phyloP scores from a whole-genome alignment of 2,797 vertebrate species.

The Momotus momota region DNA sequence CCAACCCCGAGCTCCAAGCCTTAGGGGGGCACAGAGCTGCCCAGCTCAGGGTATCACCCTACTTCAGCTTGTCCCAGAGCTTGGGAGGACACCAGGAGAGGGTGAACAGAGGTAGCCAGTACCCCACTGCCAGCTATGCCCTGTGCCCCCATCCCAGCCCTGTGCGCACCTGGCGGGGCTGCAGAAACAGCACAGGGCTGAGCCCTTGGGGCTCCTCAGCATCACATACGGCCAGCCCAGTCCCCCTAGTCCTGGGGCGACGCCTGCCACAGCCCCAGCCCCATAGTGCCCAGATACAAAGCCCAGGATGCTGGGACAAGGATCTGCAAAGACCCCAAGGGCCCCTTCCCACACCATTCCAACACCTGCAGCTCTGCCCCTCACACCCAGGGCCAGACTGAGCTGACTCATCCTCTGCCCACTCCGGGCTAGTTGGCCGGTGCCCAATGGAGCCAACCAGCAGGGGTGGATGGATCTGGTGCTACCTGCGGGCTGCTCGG shows the following conservation, averaged over 20 bases:
- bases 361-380: neutral
- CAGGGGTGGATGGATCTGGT: fast-evolving
- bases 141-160: neutral
- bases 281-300: neutral
- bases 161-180: neutral
- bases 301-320: neutral
- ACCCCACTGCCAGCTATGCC: neutral
- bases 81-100: neutral
- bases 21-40: neutral
- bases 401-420: slow-evolving; percentile 23
- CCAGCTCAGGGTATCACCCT: neutral
- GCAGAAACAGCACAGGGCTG: fast-evolving
- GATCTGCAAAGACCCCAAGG: fast-evolving
- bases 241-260: neutral
- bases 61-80: neutral
- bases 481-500: fast-evolving
- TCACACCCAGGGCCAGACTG: neutral
- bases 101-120: fast-evolving
- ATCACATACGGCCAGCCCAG: neutral
- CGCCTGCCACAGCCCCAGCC: neutral
- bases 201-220: neutral
- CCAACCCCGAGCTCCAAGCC: neutral
- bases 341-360: neutral
- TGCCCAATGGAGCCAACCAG: neutral
- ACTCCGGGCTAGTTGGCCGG: neutral